Evolutionary conservation across 2,113 vertebrate species (phyloP), one percentile per base, ranked within the genome.

Genomic region (Nematolebias whitei): DNA sequence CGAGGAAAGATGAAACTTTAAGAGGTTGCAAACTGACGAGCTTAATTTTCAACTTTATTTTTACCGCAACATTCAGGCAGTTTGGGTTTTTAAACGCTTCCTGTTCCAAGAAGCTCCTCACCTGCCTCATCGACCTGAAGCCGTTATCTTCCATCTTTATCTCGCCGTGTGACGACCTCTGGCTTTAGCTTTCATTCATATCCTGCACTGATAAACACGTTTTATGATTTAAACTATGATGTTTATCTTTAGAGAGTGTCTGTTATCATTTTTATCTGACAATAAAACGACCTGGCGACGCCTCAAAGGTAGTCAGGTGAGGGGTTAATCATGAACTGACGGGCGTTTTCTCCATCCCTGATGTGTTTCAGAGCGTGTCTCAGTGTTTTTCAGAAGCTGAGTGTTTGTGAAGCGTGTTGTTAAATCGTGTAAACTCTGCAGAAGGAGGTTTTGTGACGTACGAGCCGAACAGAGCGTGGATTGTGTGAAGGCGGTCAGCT

Each of bases 401-500:
- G 15, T 2, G 16, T n/a, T 22, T 45, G 23, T 18, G 68, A 63
- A 0, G n/a, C n/a, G 20, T 16, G 19, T 35, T 63, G 60, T 51
- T 38, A 22, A 78, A 76, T 58, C 68, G 65, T 64, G 60, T 71
- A 76, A 79, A 53, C 44, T 47, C 22, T 16, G 41, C 5, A 15
- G 16, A 47, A 13, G 24, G 23, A 29, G 49, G 58, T 40, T 35
- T 50, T 54, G 45, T 83, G 84, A 83, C 74, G 71, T 65, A 43
- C 24, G 4, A 71, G 49, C 29, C 15, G 39, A 84, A 86, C 81
- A 86, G 71, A 79, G 77, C 49, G 1, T n/a, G 67, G 40, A 59
- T 84, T 86, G 76, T 84, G 6, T 79, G 56, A 58, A 20, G 10
- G 52, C 13, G 43, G 58, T 87, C 85, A 87, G 85, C 79, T 87